These are phyloP conservation scores for Hyposmocoma kahamanoa DNA, from an alignment of 1,140 invertebrate genomes.

Conservation along the genomic window DNA sequence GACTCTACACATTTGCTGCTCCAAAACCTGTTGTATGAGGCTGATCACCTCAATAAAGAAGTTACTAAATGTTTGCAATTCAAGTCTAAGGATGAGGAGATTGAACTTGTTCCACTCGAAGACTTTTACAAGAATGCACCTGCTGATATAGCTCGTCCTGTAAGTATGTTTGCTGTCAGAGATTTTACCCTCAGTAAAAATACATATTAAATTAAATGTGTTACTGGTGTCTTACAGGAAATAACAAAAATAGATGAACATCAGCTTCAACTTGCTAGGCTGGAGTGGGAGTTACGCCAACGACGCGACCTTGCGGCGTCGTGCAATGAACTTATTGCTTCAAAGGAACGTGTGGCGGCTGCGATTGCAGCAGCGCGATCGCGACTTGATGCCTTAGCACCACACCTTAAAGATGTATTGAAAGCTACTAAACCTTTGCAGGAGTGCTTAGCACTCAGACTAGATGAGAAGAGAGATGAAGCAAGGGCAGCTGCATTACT, in stretches of 20 bases:
- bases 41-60: slow-evolving; percentile 94
- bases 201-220: not conserved
- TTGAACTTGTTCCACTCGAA: slow-evolving; percentile 89
- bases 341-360: slow-evolving; percentile 83
- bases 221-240: slow-evolving; percentile 63
- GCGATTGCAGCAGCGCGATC: slow-evolving; percentile 88
- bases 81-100: slow-evolving; percentile 95
- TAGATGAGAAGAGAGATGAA: slow-evolving; percentile 84
- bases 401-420: slow-evolving; percentile 79
- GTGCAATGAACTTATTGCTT: slow-evolving; percentile 83
- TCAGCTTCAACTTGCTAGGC: slow-evolving; percentile 86
- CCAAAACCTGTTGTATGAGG: slow-evolving; percentile 97
- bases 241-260: slow-evolving; percentile 82
- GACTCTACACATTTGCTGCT: slow-evolving; percentile 92
- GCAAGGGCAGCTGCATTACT: slow-evolving; percentile 82
- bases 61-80: slow-evolving; percentile 95
- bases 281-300: slow-evolving; percentile 95
- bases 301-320: slow-evolving; percentile 87
- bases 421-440: slow-evolving; percentile 91
- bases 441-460: slow-evolving; percentile 88
- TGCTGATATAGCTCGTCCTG: slow-evolving; percentile 79
- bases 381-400: slow-evolving; percentile 86
- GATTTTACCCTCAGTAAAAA: not conserved
- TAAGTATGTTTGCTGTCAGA: slow-evolving; percentile 55
- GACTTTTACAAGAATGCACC: slow-evolving; percentile 92